phyloP scores from a whole-genome alignment of 2,113 vertebrate genomes.

The Thalassoma bifasciatum region DNA sequence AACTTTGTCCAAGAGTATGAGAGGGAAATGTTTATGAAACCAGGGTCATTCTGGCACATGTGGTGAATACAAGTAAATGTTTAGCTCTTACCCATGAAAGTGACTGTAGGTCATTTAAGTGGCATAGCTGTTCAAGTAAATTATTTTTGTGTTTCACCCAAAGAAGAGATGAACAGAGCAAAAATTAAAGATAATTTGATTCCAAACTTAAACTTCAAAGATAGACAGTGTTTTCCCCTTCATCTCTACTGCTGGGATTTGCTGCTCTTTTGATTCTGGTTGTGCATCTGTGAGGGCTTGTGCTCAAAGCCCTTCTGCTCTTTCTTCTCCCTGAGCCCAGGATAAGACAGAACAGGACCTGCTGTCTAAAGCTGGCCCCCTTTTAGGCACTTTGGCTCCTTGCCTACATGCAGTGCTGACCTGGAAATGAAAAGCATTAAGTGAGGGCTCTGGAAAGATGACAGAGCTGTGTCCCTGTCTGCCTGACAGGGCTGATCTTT shows the following conservation, averaged over 20 bases:
- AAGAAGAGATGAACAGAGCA: background rate
- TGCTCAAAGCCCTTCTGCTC: conserved; percentile 44
- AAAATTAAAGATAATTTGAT: conserved; percentile 15
- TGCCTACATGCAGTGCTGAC: conserved; percentile 57
- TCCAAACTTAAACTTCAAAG: conserved; percentile 26
- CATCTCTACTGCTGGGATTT: conserved; percentile 40
- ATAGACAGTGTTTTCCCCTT: conserved; percentile 19
- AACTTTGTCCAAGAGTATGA: too few species aligned
- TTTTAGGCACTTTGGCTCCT: conserved; percentile 63
- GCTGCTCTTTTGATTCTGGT: conserved; percentile 34
- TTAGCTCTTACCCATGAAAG: too few species aligned
- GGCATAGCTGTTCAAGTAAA: background rate
- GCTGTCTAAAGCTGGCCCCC: conserved; percentile 45
- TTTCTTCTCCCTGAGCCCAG: conserved; percentile 50
- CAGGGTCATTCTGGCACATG: too few species aligned
- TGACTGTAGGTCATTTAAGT: too few species aligned
- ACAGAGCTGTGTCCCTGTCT: conserved; percentile 51
- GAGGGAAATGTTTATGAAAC: background rate
- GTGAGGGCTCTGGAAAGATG: conserved; percentile 54
- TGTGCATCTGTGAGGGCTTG: conserved; percentile 44
- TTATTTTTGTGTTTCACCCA: background rate
- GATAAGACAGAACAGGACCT: conserved; percentile 61
- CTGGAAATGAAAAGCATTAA: conserved; percentile 66
- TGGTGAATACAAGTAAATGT: too few species aligned
- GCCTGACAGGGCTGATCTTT: conserved; percentile 70